A percentile compares a stretch with the other conserved stretches of the same genome.
phyloP scores from a whole-genome alignment of 2,113 vertebrate species.

The Patagioenas fasciata region DNA sequence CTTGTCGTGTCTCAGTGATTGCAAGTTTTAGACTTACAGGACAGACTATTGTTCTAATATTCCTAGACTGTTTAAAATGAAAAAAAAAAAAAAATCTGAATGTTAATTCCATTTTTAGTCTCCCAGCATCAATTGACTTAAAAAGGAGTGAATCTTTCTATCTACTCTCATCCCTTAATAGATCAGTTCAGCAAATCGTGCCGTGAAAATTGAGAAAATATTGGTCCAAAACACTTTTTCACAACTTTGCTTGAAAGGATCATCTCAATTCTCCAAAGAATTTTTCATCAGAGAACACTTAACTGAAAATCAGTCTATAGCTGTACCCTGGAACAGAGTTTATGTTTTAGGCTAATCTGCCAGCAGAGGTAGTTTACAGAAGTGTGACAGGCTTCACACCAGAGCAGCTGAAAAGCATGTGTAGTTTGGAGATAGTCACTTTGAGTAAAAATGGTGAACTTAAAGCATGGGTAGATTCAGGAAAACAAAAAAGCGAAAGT shows the following conservation, averaged over 20 bases:
- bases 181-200: background rate
- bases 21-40: background rate
- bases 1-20: background rate
- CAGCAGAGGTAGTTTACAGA: background rate
- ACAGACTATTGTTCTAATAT: background rate
- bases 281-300: background rate
- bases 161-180: background rate
- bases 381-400: background rate
- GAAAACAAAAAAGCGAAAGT: background rate
- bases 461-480: background rate
- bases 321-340: background rate
- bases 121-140: background rate
- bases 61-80: background rate
- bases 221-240: background rate
- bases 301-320: background rate
- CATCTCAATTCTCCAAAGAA: background rate
- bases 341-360: background rate
- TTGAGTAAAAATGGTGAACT: background rate
- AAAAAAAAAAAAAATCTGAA: background rate
- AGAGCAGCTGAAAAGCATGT: background rate
- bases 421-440: background rate
- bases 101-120: background rate
- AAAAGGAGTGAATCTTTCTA: background rate
- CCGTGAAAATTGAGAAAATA: background rate
- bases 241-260: background rate